A percentile compares a stretch with the other conserved stretches of the same genome.
Evolutionary conservation across 2,113 vertebrate species (phyloP).

Genomic region (Gyps fulvus): DNA sequence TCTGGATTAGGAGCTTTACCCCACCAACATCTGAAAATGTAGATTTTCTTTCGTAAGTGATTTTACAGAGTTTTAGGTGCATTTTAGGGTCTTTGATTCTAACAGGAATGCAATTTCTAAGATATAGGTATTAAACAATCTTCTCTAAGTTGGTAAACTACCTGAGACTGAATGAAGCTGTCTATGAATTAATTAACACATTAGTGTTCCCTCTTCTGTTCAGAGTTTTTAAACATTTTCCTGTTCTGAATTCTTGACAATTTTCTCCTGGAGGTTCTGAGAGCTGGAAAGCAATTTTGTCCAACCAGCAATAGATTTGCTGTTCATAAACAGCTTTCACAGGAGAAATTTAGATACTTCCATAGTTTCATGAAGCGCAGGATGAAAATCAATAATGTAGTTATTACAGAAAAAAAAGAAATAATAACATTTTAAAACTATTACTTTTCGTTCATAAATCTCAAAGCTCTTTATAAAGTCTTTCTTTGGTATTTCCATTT

Average conservation of each 20-base stretch:
- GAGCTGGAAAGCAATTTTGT: background rate
- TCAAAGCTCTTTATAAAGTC: background rate
- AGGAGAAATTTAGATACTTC: background rate
- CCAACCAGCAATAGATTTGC: background rate
- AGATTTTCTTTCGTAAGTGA: background rate
- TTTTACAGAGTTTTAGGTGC: background rate
- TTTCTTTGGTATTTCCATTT: background rate
- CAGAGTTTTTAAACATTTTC: background rate
- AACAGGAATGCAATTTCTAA: background rate
- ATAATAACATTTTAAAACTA: background rate
- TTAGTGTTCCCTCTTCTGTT: background rate
- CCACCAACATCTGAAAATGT: background rate
- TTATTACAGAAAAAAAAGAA: background rate
- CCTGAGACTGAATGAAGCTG: background rate
- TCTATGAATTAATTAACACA: background rate
- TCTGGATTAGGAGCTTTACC: background rate
- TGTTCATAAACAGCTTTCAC: background rate
- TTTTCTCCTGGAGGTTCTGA: background rate
- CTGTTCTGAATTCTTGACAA: background rate
- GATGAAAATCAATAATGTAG: background rate
- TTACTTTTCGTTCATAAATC: background rate
- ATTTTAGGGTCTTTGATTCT: background rate
- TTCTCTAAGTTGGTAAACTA: background rate
- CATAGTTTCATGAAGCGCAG: background rate
- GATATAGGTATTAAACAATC: background rate